Percentiles rank a stretch among this genome's conserved stretches.
Evolutionary conservation across 2,113 vertebrate species (phyloP).

Genomic region (Dicrurus megarhynchus): DNA sequence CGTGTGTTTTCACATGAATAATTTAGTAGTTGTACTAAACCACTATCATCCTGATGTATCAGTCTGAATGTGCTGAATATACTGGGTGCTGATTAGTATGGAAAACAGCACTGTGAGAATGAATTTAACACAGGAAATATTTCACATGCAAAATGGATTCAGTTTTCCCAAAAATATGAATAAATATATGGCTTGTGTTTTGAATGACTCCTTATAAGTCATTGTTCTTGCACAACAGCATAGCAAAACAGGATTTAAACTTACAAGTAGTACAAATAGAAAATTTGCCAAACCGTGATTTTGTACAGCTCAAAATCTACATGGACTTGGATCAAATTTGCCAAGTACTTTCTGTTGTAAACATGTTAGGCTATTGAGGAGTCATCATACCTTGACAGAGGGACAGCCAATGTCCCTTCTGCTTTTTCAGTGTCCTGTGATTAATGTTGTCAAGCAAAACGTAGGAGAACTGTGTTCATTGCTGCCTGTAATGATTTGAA

Average conservation of each 20-base stretch:
- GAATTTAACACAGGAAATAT: slow-evolving; percentile 10
- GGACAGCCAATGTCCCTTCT: neutral
- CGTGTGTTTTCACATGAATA: slow-evolving; percentile 52
- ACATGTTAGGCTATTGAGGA: neutral
- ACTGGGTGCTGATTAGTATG: slow-evolving; percentile 8
- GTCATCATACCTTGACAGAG: neutral
- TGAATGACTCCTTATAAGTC: neutral
- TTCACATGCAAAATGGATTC: neutral
- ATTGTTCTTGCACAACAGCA: neutral
- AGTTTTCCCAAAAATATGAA: slow-evolving; percentile 15
- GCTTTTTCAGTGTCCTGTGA: neutral
- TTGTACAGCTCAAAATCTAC: neutral
- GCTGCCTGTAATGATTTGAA: neutral
- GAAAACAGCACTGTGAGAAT: neutral
- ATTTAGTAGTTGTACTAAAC: slow-evolving; percentile 32
- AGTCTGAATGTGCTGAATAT: neutral
- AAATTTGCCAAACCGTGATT: neutral
- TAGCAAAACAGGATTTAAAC: neutral
- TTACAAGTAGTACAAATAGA: neutral
- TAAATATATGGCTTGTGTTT: neutral
- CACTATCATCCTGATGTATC: neutral
- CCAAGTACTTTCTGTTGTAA: neutral
- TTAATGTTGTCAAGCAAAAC: neutral
- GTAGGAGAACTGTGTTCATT: neutral
- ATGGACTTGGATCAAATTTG: neutral